A percentile compares a stretch with the other conserved stretches of the same genome.
These are phyloP conservation scores for Epirrhoe tristata DNA, from an alignment of 2,888 invertebrate species.

Conservation along the genomic window DNA sequence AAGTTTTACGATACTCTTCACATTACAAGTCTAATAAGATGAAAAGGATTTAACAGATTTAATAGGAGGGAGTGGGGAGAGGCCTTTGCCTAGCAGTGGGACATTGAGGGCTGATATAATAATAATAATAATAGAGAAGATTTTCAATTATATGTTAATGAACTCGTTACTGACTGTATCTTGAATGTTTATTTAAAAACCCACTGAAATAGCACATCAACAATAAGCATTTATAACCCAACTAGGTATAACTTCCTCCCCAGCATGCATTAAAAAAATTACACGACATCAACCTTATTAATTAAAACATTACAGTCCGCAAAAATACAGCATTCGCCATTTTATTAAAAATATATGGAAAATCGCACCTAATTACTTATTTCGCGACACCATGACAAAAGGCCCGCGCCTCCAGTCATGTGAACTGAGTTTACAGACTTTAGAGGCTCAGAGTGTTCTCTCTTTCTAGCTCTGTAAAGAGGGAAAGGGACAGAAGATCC, in stretches of 20 bases:
- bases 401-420: constrained; percentile 68
- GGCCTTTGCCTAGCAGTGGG: no score
- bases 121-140: no score
- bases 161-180: no score
- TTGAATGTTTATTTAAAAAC: background rate
- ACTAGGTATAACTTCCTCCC: constrained; percentile 2
- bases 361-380: constrained; percentile 82
- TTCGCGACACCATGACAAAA: constrained; percentile 68
- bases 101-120: no score
- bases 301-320: constrained; percentile 42
- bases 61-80: no score
- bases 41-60: no score
- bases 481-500: constrained; percentile 7
- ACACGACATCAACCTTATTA: constrained; percentile 42
- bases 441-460: constrained; percentile 40
- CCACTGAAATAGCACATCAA: background rate
- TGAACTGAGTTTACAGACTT: constrained; percentile 50
- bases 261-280: constrained; percentile 35
- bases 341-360: constrained; percentile 52
- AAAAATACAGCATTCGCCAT: constrained; percentile 38
- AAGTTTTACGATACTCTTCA: no score
- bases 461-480: constrained; percentile 37
- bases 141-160: no score
- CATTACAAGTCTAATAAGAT: no score
- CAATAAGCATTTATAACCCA: background rate